Percentiles rank a stretch among this genome's conserved stretches.
These are phyloP conservation scores for Sebastes variabilis DNA, from an alignment of 2,797 vertebrate genomes.

Conservation along the genomic window DNA sequence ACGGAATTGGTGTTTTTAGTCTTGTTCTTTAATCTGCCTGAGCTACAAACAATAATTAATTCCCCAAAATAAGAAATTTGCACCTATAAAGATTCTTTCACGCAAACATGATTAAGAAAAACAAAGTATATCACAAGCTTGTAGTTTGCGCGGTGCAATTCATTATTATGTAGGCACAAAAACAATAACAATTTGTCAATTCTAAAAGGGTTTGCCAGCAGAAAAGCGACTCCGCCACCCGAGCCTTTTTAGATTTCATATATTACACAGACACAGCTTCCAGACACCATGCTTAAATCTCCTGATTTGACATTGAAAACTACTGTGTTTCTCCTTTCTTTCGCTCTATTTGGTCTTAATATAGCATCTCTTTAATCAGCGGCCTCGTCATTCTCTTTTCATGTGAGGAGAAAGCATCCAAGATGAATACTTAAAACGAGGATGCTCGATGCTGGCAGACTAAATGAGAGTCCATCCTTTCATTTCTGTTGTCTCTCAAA, in stretches of 20 bases:
- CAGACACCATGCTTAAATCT: constrained; percentile 43
- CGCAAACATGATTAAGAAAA: neutral
- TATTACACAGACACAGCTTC: constrained; percentile 26
- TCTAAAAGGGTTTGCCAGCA: constrained; percentile 43
- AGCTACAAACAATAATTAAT: constrained; percentile 39
- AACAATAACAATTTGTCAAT: constrained; percentile 26
- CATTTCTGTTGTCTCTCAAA: constrained; percentile 56
- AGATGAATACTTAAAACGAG: constrained; percentile 43
- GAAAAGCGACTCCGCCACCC: constrained; percentile 29
- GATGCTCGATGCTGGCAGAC: constrained; percentile 22
- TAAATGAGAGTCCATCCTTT: constrained; percentile 40
- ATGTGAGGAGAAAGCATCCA: constrained; percentile 50
- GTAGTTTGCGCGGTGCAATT: constrained; percentile 3
- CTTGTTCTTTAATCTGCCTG: constrained; percentile 30
- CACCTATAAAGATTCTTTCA: constrained; percentile 1
- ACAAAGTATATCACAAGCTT: neutral
- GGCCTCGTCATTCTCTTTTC: constrained; percentile 44
- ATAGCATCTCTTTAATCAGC: constrained; percentile 50
- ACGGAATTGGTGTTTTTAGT: constrained; percentile 26
- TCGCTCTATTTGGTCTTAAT: constrained; percentile 54
- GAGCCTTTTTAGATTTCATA: constrained; percentile 47
- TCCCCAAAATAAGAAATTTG: neutral
- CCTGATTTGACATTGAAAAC: constrained; percentile 53
- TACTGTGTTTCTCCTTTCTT: constrained; percentile 20
- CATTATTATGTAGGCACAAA: neutral